Base-by-base conservation (phyloP, 1,140 invertebrate genomes). In the Capitella teleta region DNA sequence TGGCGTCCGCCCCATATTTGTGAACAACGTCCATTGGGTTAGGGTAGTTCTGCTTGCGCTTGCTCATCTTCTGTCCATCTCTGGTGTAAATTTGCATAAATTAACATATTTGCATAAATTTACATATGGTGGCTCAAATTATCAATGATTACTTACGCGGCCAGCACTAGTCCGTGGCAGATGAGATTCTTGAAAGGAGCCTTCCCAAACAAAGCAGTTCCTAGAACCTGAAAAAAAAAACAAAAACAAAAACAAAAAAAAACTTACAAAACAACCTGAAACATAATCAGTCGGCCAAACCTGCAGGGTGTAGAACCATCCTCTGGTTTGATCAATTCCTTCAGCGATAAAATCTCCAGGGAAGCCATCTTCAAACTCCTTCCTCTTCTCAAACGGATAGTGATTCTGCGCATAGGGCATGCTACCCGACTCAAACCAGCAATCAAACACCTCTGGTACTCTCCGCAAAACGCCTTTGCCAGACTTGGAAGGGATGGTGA, bases 281-380 rank as follows among this genome's bases (percentile, higher is more conserved):
- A n/a, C n/a, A n/a, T n/a, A n/a, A n/a, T n/a, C n/a, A n/a, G n/a
- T n/a, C n/a, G n/a, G n/a, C n/a, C n/a, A n/a, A n/a, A n/a, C n/a
- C 36, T 98, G 74, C 1, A 98, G 74, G 0, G 95, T 99, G 64
- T 99, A 98, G 73, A 98, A 98, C 92, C 93, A 98, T 41, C 93
- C 93, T 61, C 96, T 78, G 0, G 96, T 99, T 77, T 99, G 96
- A 76, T 99, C 96, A 59, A 98, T 94, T 16, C 94, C 93, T 77
- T 99, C 96, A 25, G 89, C 93, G 65, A 99, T 96, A 62, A 99
- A 99, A 76, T 99, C 92, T 3, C 96, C 96, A n/a, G 96, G 96
- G 64, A 99, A 99, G 52, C 78, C 79, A 36, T 89, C 83, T 59
- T 94, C 85, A 74, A 99, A 99, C 41, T 90, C 82, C 65, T 89